These are phyloP conservation scores for Linnaemya tessellans DNA, from an alignment of 2,888 invertebrate genomes.

Conservation along the genomic window DNA sequence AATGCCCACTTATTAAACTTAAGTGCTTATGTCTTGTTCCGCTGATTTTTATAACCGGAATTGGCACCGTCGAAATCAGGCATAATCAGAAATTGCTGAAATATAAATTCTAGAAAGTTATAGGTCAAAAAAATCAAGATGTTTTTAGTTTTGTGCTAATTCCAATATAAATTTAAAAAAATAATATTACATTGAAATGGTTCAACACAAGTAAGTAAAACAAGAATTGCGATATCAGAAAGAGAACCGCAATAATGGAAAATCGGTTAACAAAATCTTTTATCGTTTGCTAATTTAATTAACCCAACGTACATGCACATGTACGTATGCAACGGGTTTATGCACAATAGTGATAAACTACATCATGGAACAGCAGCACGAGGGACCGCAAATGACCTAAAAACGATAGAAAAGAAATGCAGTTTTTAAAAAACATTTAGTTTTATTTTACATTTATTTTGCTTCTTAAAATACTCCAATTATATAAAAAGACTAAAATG, in stretches of 20 bases:
- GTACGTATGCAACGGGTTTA: slow-evolving; percentile 14
- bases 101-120: too few relatives aligned
- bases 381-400: slow-evolving; percentile 57
- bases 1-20: too few relatives aligned
- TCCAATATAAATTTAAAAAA: not conserved
- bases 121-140: too few relatives aligned
- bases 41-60: too few relatives aligned
- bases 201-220: not conserved
- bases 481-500: slow-evolving; percentile 61
- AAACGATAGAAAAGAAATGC: slow-evolving; percentile 38
- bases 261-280: slow-evolving; percentile 18
- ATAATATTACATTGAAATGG: not conserved
- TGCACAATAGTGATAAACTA: slow-evolving; percentile 38
- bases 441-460: slow-evolving; percentile 61
- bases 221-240: not conserved
- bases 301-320: slow-evolving; percentile 7
- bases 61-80: too few relatives aligned
- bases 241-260: not conserved
- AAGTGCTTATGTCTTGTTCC: too few relatives aligned
- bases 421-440: slow-evolving; percentile 47
- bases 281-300: slow-evolving; percentile 64
- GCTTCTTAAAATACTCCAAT: slow-evolving; percentile 36
- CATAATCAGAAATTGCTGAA: too few relatives aligned
- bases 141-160: not conserved
- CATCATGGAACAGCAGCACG: slow-evolving; percentile 20